Evolutionary conservation across 1,140 invertebrate genomes (phyloP).

Genomic region (Orchesella cincta): DNA sequence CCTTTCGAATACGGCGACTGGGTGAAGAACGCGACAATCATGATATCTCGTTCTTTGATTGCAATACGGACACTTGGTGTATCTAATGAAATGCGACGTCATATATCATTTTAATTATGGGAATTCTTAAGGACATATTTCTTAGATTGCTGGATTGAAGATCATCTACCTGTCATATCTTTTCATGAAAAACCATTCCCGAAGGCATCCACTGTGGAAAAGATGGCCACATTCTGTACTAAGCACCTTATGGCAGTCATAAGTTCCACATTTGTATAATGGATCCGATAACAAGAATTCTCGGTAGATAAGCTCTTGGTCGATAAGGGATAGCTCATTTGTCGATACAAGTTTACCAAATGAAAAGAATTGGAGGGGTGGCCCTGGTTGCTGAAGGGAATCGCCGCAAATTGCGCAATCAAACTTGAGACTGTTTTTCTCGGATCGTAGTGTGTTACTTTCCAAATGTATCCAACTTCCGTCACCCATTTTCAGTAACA

Average conservation of each 20-base stretch:
- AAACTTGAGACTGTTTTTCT: too few species aligned
- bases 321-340: background rate
- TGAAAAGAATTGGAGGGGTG: background rate
- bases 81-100: too few species aligned
- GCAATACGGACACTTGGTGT: background rate
- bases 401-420: constrained; percentile 4
- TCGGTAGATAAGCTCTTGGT: background rate
- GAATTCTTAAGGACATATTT: too few species aligned
- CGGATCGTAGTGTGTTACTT: too few species aligned
- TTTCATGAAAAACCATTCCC: constrained; percentile 15
- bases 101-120: too few species aligned
- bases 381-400: background rate
- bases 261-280: background rate
- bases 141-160: too few species aligned
- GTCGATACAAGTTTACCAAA: background rate
- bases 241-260: background rate
- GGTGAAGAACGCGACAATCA: background rate
- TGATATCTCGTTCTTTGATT: background rate
- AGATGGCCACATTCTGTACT: background rate
- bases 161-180: constrained; percentile 4
- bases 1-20: too few species aligned
- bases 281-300: background rate
- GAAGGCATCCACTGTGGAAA: constrained; percentile 10
- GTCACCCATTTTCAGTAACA: too few species aligned
- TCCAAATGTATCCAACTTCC: too few species aligned